A percentile compares a stretch with the other conserved stretches of the same genome.
Conservation (phyloP, 2,797 vertebrate genomes). For the Alectoris magna region DNA sequence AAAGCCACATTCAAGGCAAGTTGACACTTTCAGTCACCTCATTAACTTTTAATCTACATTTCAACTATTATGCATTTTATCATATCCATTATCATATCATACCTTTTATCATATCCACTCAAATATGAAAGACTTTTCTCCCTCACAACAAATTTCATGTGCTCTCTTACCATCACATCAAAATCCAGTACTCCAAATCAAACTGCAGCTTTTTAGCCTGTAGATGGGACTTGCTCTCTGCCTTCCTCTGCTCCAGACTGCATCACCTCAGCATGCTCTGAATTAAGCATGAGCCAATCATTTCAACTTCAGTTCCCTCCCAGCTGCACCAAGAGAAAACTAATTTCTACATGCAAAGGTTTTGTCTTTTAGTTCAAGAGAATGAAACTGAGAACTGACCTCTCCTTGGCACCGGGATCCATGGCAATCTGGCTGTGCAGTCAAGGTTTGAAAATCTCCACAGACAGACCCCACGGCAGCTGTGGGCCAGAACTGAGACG, state of each 20-base stretch:
- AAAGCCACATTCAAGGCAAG: rapidly evolving
- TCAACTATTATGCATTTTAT: not conserved
- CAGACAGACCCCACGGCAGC: not conserved
- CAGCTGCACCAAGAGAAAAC: not conserved
- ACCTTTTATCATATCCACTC: not conserved
- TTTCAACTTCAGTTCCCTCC: not conserved
- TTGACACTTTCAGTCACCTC: not conserved
- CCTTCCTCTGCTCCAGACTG: not conserved
- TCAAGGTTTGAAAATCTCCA: not conserved
- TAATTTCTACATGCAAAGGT: not conserved
- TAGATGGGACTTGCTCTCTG: not conserved
- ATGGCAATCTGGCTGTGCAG: not conserved
- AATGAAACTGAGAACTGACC: not conserved
- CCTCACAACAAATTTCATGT: not conserved
- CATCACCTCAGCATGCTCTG: not conserved
- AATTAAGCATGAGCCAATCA: not conserved
- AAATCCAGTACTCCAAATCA: not conserved
- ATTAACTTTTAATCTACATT: not conserved
- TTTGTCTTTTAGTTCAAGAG: not conserved
- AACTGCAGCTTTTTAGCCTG: not conserved
- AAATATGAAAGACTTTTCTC: not conserved
- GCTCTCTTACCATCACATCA: not conserved
- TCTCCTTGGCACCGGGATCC: not conserved
- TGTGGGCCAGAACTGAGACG: not conserved
- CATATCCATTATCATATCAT: no score